A percentile compares a stretch with the other conserved stretches of the same genome.
These are phyloP conservation scores for Eucidaris tribuloides DNA, from an alignment of 35 echinoderm and acorn worm genomes.

Conservation along the genomic window DNA sequence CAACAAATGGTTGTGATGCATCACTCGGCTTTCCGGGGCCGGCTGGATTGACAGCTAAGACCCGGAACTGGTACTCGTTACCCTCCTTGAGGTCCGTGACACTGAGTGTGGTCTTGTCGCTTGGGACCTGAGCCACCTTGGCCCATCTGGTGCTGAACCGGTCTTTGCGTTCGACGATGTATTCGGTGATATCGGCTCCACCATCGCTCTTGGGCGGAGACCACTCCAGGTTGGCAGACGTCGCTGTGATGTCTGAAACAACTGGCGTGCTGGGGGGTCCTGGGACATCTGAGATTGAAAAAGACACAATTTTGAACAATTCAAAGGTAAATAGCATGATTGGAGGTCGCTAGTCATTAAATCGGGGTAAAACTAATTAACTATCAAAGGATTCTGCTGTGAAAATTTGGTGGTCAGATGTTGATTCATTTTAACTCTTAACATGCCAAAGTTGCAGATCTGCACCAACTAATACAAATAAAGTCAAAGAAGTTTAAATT, in stretches of 20 bases:
- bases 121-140: constrained; percentile 39
- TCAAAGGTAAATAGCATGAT: no score
- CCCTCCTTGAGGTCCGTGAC: constrained; percentile 82
- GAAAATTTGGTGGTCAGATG: no score
- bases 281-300: no score
- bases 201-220: constrained; percentile 55
- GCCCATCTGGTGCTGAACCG: constrained; percentile 71
- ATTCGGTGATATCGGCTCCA: constrained; percentile 70
- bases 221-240: constrained; percentile 68
- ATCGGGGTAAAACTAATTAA: no score
- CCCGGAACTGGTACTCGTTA: constrained; percentile 85
- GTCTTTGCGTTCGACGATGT: constrained; percentile 88
- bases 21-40: constrained; percentile 81
- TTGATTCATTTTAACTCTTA: no score
- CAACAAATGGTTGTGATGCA: constrained; percentile 42
- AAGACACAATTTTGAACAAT: no score
- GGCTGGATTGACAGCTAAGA: constrained; percentile 82
- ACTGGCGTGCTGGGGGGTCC: constrained; percentile 53
- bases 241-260: constrained; percentile 67
- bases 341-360: no score
- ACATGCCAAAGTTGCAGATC: no score
- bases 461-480: no score
- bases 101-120: constrained; percentile 26
- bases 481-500: no score
- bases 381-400: no score